phyloP scores from a whole-genome alignment of 2,888 invertebrate species.

The Gymnocheta viridis region DNA sequence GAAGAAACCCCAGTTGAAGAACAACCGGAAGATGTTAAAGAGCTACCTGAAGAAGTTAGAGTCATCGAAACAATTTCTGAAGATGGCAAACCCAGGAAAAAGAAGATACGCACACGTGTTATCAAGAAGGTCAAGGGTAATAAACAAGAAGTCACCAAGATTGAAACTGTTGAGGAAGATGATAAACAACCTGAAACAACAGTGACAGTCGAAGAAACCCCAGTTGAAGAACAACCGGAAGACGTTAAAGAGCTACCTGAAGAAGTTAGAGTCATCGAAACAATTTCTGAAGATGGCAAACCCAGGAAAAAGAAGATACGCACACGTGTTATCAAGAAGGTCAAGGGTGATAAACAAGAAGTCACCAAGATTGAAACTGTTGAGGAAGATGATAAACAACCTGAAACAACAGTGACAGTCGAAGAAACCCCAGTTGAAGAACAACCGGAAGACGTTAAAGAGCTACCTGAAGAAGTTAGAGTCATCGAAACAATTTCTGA shows the following conservation, averaged over 20 bases:
- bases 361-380: conserved; percentile 24
- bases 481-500: conserved; percentile 70
- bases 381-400: conserved; percentile 14
- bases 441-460: not conserved
- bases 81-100: conserved; percentile 66
- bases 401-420: conserved; percentile 11
- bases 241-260: conserved; percentile 34
- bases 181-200: conserved; percentile 20
- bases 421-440: conserved; percentile 3
- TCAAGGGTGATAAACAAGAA: conserved; percentile 15
- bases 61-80: conserved; percentile 69
- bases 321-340: conserved; percentile 48
- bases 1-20: conserved; percentile 14
- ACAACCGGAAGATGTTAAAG: not conserved
- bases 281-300: conserved; percentile 70
- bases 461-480: conserved; percentile 66
- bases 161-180: conserved; percentile 26
- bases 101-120: conserved; percentile 61
- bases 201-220: conserved; percentile 3
- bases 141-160: conserved; percentile 17
- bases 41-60: conserved; percentile 67
- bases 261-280: conserved; percentile 70
- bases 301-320: conserved; percentile 57
- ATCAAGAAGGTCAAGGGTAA: conserved; percentile 34
- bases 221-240: conserved; percentile 5